phyloP scores from a whole-genome alignment of 2,113 vertebrate species.

The Pomatostomus ruficeps region DNA sequence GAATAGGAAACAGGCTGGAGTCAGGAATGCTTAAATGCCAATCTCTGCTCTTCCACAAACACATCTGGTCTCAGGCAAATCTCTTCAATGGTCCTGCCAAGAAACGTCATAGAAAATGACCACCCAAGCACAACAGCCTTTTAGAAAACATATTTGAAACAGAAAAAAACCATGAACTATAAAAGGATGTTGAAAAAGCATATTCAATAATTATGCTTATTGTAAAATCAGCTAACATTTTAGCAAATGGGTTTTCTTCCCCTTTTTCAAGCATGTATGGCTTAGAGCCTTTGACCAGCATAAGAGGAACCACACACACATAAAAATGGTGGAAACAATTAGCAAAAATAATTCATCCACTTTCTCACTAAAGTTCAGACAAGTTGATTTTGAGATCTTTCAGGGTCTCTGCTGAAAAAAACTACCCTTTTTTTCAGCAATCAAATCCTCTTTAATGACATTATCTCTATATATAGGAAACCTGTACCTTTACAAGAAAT shows the following conservation, averaged over 20 bases:
- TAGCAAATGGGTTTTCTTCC: not conserved
- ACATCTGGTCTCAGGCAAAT: not conserved
- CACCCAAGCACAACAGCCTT: conserved; percentile 24
- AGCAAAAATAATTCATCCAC: not conserved
- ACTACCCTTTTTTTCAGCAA: not conserved
- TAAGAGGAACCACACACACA: not conserved
- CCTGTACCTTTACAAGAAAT: conserved; percentile 84
- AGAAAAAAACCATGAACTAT: not conserved
- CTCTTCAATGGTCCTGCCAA: conserved; percentile 3
- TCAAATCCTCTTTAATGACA: not conserved
- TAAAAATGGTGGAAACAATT: not conserved
- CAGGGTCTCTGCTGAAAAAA: not conserved
- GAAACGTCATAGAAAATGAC: conserved; percentile 18
- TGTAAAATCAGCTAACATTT: conserved; percentile 15
- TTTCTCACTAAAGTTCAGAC: not conserved
- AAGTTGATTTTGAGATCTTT: not conserved
- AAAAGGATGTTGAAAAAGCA: conserved; percentile 13
- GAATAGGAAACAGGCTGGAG: not conserved
- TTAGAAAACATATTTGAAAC: not conserved
- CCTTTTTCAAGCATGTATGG: not conserved
- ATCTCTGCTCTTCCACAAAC: conserved; percentile 2
- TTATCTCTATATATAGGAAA: not conserved
- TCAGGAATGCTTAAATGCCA: not conserved
- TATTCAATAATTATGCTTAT: not conserved
- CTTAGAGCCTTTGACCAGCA: not conserved